A percentile compares a stretch with the other conserved stretches of the same genome.
phyloP scores from a whole-genome alignment of 2,888 invertebrate genomes.

The Girardia tigrina region DNA sequence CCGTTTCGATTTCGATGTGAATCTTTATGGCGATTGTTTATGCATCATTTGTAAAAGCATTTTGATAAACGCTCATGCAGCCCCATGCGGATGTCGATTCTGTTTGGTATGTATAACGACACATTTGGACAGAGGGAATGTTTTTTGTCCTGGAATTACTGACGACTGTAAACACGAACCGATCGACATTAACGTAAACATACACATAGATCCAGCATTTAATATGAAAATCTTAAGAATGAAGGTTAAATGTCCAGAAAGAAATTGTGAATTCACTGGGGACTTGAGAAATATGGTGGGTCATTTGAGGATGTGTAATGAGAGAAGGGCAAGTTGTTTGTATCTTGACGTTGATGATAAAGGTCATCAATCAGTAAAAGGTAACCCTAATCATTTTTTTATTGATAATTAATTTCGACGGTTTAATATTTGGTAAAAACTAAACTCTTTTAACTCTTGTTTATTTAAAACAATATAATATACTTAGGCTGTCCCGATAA shows the following conservation, averaged over 20 bases:
- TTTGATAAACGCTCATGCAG: neutral
- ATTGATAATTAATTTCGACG: no score
- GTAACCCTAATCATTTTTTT: no score
- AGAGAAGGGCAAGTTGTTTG: no score
- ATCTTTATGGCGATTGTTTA: no score
- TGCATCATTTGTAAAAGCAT: neutral
- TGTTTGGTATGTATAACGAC: neutral
- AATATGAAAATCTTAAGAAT: neutral
- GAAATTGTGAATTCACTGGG: neutral
- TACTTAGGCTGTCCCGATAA: no score
- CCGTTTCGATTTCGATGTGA: no score
- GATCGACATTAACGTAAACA: neutral
- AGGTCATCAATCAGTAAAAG: no score
- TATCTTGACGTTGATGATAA: no score
- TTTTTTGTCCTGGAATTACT: neutral
- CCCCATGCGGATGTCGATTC: neutral
- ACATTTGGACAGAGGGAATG: neutral
- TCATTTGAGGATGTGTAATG: neutral
- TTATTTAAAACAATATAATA: no score
- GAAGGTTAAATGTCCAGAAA: neutral
- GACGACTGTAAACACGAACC: neutral
- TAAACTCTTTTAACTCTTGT: no score
- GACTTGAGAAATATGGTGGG: neutral
- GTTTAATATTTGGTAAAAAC: no score
- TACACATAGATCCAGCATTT: neutral